Evolutionary conservation across 64 coral and sea anemone genomes (phyloP).

Genomic region (Trachythela sp.): DNA sequence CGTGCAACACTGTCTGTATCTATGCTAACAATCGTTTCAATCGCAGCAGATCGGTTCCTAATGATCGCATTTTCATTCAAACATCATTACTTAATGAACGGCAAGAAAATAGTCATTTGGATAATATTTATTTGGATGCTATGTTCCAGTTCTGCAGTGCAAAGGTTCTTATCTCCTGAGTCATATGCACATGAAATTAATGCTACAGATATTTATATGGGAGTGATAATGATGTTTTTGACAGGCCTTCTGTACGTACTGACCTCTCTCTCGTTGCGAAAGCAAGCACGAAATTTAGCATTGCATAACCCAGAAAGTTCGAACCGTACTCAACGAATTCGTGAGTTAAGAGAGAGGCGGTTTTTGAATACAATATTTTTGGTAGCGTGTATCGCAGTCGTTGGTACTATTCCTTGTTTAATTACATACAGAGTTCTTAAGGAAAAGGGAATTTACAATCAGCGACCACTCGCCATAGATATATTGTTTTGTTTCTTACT

Average conservation of each 20-base stretch:
- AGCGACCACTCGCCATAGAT: neutral
- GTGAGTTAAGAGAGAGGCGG: neutral
- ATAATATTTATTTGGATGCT: neutral
- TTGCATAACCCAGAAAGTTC: neutral
- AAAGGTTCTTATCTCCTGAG: neutral
- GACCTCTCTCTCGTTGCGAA: neutral
- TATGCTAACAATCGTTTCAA: neutral
- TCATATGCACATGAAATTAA: neutral
- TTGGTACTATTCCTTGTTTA: neutral
- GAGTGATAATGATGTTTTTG: neutral
- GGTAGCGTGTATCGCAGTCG: neutral
- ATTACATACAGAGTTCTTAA: neutral
- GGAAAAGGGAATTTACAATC: neutral
- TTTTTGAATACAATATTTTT: neutral
- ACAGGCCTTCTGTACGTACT: neutral
- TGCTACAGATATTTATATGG: neutral
- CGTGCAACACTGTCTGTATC: neutral
- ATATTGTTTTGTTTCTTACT: neutral
- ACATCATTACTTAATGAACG: neutral
- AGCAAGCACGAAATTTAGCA: neutral
- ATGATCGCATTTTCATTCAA: neutral
- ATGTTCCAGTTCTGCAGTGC: neutral
- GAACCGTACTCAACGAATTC: neutral
- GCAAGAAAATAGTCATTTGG: neutral
- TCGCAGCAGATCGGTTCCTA: neutral